Evolutionary conservation across 2,888 invertebrate genomes (phyloP).

Genomic region (Lochmaea crataegi): DNA sequence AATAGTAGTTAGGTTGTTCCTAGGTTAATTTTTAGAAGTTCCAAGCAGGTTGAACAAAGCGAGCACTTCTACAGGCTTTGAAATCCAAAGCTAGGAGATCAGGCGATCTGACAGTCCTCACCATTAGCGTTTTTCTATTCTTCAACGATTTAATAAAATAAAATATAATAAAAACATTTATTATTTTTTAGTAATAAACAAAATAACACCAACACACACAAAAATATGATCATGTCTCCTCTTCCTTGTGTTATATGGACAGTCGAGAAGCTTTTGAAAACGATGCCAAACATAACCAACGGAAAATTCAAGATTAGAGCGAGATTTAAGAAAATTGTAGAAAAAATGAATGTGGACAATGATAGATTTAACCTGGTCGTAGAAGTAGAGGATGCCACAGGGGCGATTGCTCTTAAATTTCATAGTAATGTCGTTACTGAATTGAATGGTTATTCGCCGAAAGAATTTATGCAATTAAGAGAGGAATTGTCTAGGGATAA

Average conservation of each 20-base stretch:
- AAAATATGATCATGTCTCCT: not conserved
- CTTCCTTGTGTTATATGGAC: constrained; percentile 41
- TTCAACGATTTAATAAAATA: not conserved
- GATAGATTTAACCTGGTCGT: constrained; percentile 70
- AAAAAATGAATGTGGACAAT: constrained; percentile 69
- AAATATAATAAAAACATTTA: not conserved
- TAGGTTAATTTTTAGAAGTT: too few species aligned
- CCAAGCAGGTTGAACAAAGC: too few species aligned
- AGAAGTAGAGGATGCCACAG: constrained; percentile 70
- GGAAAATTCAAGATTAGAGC: constrained; percentile 70
- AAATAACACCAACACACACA: too few species aligned
- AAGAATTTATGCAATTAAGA: constrained; percentile 48
- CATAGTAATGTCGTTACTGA: constrained; percentile 69
- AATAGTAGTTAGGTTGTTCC: too few species aligned
- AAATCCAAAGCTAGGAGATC: too few species aligned
- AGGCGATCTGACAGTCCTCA: too few species aligned
- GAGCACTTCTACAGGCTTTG: too few species aligned
- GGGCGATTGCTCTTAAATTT: constrained; percentile 69
- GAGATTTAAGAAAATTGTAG: constrained; percentile 68
- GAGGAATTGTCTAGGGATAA: constrained; percentile 47
- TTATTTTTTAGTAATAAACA: not conserved
- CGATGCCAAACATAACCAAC: constrained; percentile 58
- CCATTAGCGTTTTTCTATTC: too few species aligned
- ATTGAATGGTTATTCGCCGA: constrained; percentile 67
- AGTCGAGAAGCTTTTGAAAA: constrained; percentile 51